Percentiles rank a stretch among this genome's conserved stretches.
Conservation (phyloP, 2,113 vertebrate species). For the Rallus limicola region DNA sequence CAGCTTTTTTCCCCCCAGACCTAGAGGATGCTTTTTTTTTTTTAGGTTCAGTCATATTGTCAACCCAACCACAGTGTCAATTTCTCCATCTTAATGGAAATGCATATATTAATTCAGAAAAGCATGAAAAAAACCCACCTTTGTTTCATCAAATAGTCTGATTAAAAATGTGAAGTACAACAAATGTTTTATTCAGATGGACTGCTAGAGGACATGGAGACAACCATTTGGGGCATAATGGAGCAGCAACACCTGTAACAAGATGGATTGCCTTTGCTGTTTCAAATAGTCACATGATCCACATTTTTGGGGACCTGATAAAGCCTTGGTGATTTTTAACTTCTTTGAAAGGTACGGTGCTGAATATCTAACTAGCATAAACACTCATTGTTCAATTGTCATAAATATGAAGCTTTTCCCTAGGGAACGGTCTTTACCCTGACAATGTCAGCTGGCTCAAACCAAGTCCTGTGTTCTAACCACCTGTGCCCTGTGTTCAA, state of each 20-base stretch:
- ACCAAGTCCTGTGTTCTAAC: neutral
- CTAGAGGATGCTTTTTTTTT: neutral
- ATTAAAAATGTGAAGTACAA: neutral
- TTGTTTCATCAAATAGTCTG: neutral
- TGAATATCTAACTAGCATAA: neutral
- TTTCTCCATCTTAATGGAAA: neutral
- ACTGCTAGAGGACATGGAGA: neutral
- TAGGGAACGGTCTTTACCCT: neutral
- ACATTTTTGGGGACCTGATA: accelerated
- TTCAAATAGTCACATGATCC: neutral
- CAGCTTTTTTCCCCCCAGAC: neutral
- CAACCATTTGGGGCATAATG: neutral
- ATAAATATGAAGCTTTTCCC: neutral
- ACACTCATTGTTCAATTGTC: neutral
- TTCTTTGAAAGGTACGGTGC: neutral
- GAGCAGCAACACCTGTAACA: neutral
- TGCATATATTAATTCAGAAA: neutral
- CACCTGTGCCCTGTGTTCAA: neutral
- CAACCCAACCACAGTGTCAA: neutral
- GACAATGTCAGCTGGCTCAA: neutral
- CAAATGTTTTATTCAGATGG: neutral
- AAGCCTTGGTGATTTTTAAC: neutral
- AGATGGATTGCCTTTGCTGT: neutral
- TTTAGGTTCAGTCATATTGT: neutral
- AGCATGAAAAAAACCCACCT: accelerated